Percentiles rank a stretch among this genome's conserved stretches.
Evolutionary conservation across 2,888 invertebrate species (phyloP).

Genomic region (Heteromyza rotundicornis): DNA sequence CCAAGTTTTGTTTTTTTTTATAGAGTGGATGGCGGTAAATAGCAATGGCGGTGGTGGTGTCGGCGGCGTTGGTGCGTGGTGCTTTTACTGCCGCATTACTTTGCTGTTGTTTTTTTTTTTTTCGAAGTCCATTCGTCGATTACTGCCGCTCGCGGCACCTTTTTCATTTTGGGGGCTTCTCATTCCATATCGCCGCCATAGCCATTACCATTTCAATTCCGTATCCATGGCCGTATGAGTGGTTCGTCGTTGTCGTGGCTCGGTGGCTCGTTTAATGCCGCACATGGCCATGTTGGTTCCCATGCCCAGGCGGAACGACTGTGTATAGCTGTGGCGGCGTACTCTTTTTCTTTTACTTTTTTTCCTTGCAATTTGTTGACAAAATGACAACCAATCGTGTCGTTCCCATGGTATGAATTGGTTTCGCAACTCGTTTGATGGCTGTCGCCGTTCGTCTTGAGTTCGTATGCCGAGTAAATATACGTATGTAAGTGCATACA

Average conservation of each 20-base stretch:
- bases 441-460: slow-evolving; percentile 11
- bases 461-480: slow-evolving; percentile 18
- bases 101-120: slow-evolving; percentile 33
- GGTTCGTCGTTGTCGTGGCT: slow-evolving; percentile 18
- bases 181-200: slow-evolving; percentile 12
- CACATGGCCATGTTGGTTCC: slow-evolving; percentile 10
- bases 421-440: slow-evolving; percentile 26
- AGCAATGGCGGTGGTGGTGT: background rate
- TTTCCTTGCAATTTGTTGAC: slow-evolving; percentile 42
- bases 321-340: too few species aligned
- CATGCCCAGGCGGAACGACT: background rate
- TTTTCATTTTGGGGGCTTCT: slow-evolving; percentile 7
- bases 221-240: slow-evolving; percentile 24
- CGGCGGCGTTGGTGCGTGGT: slow-evolving; percentile 1
- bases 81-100: slow-evolving; percentile 20
- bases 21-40: background rate
- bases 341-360: too few species aligned
- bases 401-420: slow-evolving; percentile 41
- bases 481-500: slow-evolving; percentile 38
- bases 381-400: slow-evolving; percentile 53
- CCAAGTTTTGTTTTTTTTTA: background rate
- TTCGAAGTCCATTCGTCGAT: slow-evolving; percentile 49
- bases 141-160: slow-evolving; percentile 34
- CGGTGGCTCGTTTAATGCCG: background rate
- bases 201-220: slow-evolving; percentile 37